Evolutionary conservation across 2,797 vertebrate species (phyloP), one percentile per base, ranked within the genome.

Genomic region (Coilia nasus): DNA sequence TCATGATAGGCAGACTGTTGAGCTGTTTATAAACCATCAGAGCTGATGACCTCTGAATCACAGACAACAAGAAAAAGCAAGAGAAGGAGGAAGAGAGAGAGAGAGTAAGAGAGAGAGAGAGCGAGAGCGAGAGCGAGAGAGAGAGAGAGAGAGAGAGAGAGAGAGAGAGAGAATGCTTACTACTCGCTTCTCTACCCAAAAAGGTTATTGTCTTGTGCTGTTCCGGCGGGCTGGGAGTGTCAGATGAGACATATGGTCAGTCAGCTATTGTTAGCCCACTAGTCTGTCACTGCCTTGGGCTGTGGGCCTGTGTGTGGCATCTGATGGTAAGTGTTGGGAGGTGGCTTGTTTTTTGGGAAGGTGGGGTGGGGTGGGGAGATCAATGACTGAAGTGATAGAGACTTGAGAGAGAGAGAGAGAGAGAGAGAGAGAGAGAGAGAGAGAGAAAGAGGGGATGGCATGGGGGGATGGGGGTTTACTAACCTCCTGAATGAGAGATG

Each of bases 401-500:
- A 46, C 71, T 41, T 67, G 81, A 56, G 31, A 25, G 71, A 50
- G 50, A 62, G 31, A 41, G 35, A 44, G 12, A 78, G 71, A 41
- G 50, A n/a, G 3, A 62, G 60, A 54, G 50, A 54, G 50, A 54
- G 50, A 54, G 50, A 54, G 50, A 54, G 50, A 54, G 50, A 54
- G 50, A 54, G 50, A 54, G 50, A 54, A 25, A 44, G 25, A 83
- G 85, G 85, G 56, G 56, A 82, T 81, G 84, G 56, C 46, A 82
- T 81, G 81, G 28, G 85, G 67, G 86, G 83, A 57, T 82, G 75
- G 87, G 83, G 86, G 87, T 87, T 88, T 90, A 91, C 90, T 91
- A 90, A 93, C 90, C 91, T 91, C 90, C 89, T 92, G 92, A 89
- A 92, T 93, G 87, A 89, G 86, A 91, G 90, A 91, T 31, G 90